phyloP scores from a whole-genome alignment of 2,888 invertebrate genomes.

The Achlya flavicornis region DNA sequence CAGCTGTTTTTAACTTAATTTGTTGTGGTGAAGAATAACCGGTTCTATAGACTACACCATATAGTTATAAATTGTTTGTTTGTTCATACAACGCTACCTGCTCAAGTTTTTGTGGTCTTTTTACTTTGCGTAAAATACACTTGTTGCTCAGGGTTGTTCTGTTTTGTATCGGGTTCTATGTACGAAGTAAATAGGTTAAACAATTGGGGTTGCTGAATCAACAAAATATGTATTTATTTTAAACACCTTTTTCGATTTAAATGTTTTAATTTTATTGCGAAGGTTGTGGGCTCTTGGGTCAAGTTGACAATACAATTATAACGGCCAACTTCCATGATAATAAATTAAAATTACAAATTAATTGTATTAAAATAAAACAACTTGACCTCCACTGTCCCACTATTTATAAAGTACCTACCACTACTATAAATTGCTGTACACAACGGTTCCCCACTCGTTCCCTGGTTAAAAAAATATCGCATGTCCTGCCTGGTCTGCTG shows the following conservation, averaged over 20 bases:
- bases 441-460: too few species aligned
- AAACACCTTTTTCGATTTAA: too few species aligned
- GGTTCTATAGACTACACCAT: constrained; percentile 62
- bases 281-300: not conserved
- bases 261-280: too few species aligned
- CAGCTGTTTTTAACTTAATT: constrained; percentile 47
- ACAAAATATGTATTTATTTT: not conserved
- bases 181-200: not conserved
- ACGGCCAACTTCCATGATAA: too few species aligned
- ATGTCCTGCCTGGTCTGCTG: too few species aligned
- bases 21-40: constrained; percentile 60
- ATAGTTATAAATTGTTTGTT: constrained; percentile 69
- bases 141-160: constrained; percentile 76
- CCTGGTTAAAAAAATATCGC: too few species aligned
- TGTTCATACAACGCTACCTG: constrained; percentile 65
- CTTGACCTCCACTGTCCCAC: too few species aligned
- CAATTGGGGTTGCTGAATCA: not conserved
- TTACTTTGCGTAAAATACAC: constrained; percentile 77
- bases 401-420: too few species aligned
- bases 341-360: too few species aligned
- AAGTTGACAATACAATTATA: too few species aligned
- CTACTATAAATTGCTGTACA: too few species aligned
- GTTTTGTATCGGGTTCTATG: constrained; percentile 55
- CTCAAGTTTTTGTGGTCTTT: constrained; percentile 74
- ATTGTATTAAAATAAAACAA: too few species aligned